A percentile compares a stretch with the other conserved stretches of the same genome.
Conservation (phyloP, 1,140 invertebrate genomes). For the Aphelenchoides avenae region DNA sequence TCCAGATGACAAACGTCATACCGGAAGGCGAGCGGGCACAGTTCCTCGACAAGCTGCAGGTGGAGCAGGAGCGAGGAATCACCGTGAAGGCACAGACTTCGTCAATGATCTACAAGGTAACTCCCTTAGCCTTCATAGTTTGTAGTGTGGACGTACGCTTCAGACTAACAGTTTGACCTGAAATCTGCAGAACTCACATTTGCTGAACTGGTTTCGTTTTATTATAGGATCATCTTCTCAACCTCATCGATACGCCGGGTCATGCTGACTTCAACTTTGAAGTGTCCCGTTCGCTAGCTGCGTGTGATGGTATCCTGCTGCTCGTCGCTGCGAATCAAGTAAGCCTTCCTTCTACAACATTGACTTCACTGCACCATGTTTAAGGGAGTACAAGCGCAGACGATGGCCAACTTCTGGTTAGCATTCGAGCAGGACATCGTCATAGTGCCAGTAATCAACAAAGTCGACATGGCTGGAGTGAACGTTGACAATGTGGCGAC, state of each 20-base stretch:
- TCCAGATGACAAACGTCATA: conserved; percentile 72
- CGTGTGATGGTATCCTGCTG: conserved; percentile 88
- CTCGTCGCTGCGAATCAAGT: conserved; percentile 88
- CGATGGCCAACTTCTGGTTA: conserved; percentile 90
- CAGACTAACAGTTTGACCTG: no score
- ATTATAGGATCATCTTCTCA: conserved; percentile 73
- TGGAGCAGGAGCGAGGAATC: conserved; percentile 82
- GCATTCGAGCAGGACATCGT: conserved; percentile 76
- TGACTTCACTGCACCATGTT: conserved; percentile 4
- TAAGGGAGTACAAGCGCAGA: conserved; percentile 87
- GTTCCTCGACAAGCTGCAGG: conserved; percentile 76
- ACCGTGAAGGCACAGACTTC: conserved; percentile 96
- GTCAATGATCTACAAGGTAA: conserved; percentile 72
- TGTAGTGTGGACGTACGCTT: neutral
- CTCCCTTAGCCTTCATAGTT: neutral
- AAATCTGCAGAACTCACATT: conserved; percentile 11
- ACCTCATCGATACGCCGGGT: conserved; percentile 95
- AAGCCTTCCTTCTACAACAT: conserved; percentile 39
- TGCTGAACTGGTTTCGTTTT: neutral
- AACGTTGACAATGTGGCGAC: conserved; percentile 55
- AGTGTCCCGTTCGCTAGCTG: conserved; percentile 76
- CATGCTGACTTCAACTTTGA: conserved; percentile 98
- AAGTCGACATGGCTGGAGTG: conserved; percentile 77
- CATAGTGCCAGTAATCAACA: conserved; percentile 90
- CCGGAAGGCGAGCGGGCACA: conserved; percentile 65